These are phyloP conservation scores for Albula goreensis DNA, from an alignment of 2,113 vertebrate genomes.

Conservation along the genomic window DNA sequence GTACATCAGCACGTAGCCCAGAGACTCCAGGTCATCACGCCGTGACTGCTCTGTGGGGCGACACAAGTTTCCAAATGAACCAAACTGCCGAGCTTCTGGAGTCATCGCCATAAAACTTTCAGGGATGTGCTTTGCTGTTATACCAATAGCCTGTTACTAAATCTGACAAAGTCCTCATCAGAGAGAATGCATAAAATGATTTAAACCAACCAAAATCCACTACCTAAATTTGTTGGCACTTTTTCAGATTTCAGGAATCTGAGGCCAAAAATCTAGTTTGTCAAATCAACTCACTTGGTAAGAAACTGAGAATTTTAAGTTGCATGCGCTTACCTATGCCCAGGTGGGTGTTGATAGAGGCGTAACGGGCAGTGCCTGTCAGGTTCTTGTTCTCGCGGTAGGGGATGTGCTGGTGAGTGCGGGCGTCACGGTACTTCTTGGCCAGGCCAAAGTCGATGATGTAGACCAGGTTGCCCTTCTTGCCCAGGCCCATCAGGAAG, in stretches of 20 bases:
- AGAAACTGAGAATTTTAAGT: too few species aligned
- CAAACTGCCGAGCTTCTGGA: too few species aligned
- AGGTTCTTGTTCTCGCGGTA: slow-evolving; percentile 98
- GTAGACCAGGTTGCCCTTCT: slow-evolving; percentile 96
- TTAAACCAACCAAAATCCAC: too few species aligned
- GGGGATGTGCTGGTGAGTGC: slow-evolving; percentile 98
- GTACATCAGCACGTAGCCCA: slow-evolving; percentile 98
- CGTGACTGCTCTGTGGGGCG: slow-evolving; percentile 86
- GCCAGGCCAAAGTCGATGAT: slow-evolving; percentile 96
- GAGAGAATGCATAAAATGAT: too few species aligned
- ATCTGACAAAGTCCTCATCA: too few species aligned
- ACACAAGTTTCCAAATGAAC: not conserved
- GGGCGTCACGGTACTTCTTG: slow-evolving; percentile 92
- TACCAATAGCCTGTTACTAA: too few species aligned
- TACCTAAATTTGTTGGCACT: too few species aligned
- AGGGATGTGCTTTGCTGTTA: too few species aligned
- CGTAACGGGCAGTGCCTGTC: slow-evolving; percentile 91
- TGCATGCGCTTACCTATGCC: slow-evolving; percentile 80
- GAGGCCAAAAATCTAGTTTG: too few species aligned
- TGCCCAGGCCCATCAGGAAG: slow-evolving; percentile 94
- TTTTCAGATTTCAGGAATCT: too few species aligned
- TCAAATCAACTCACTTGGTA: too few species aligned
- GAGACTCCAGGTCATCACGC: slow-evolving; percentile 93
- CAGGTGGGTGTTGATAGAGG: slow-evolving; percentile 95
- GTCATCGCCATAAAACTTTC: too few species aligned